Percentiles rank a stretch among this genome's conserved stretches.
Conservation (phyloP, 2,113 vertebrate species). For the Oxyruncus cristatus region DNA sequence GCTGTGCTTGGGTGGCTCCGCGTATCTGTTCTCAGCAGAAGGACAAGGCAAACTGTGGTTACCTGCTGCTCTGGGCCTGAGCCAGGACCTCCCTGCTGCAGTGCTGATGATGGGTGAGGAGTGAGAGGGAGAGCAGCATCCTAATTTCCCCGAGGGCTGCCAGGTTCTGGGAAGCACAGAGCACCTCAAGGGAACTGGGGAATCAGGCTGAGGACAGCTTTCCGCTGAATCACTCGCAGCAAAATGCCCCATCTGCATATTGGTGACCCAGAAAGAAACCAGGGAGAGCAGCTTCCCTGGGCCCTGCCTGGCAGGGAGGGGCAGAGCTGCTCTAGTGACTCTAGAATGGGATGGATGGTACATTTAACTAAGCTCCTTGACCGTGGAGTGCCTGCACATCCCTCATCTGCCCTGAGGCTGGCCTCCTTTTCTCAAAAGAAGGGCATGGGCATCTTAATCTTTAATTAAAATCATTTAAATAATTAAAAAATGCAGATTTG, state of each 20-base stretch:
- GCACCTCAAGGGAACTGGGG: not conserved
- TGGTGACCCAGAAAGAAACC: not conserved
- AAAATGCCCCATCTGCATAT: constrained; percentile 9
- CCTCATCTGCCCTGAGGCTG: not conserved
- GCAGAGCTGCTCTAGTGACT: not conserved
- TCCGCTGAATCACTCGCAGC: not conserved
- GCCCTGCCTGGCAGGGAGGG: not conserved
- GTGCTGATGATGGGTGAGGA: not conserved
- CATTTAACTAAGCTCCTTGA: not conserved
- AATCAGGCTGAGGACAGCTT: constrained; percentile 11
- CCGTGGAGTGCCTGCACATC: not conserved
- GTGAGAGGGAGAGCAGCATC: not conserved
- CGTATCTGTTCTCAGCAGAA: not conserved
- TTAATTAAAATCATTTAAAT: not conserved
- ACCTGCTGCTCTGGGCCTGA: not conserved
- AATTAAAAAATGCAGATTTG: not conserved
- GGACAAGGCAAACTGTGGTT: not conserved
- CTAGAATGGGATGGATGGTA: not conserved
- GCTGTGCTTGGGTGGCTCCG: not conserved
- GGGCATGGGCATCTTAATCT: not conserved
- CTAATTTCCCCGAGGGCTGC: not conserved
- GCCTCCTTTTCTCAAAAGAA: not conserved
- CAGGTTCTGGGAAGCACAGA: constrained; percentile 24
- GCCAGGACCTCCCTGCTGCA: not conserved
- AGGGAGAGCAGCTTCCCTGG: not conserved